phyloP scores from a whole-genome alignment of 2,113 vertebrate genomes.

The Willisornis vidua region DNA sequence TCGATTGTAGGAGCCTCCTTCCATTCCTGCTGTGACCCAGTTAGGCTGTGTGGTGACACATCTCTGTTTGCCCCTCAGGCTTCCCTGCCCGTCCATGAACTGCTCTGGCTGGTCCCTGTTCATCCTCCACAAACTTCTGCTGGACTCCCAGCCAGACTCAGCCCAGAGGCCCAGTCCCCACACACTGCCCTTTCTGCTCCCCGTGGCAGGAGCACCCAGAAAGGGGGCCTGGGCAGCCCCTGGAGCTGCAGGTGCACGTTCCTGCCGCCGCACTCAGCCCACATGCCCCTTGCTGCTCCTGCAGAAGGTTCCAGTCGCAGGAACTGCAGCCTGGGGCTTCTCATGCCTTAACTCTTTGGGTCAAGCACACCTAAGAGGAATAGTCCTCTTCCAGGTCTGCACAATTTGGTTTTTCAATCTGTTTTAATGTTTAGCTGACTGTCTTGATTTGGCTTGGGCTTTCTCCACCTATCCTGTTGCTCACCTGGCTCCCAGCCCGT shows the following conservation, averaged over 20 bases:
- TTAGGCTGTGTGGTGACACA: neutral
- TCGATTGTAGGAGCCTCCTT: neutral
- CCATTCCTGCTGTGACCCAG: neutral
- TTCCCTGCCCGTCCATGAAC: neutral
- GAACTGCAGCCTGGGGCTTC: neutral
- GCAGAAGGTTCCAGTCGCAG: neutral
- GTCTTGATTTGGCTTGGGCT: neutral
- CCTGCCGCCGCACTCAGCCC: neutral
- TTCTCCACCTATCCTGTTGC: slow-evolving; percentile 51
- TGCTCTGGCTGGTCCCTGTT: neutral
- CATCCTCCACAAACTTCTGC: neutral
- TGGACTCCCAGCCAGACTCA: neutral
- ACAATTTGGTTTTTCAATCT: neutral
- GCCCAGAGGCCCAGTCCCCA: neutral
- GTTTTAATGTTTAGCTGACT: neutral
- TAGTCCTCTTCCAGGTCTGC: neutral
- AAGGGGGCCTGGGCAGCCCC: neutral
- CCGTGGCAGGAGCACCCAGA: neutral
- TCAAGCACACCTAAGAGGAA: neutral
- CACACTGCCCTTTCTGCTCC: neutral
- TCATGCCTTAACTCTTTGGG: neutral
- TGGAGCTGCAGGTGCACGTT: neutral
- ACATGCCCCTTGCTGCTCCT: accelerated
- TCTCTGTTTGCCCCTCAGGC: neutral
- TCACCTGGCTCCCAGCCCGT: slow-evolving; percentile 12